phyloP scores from a whole-genome alignment of 1,140 invertebrate species.

The Papilio aristodemus region DNA sequence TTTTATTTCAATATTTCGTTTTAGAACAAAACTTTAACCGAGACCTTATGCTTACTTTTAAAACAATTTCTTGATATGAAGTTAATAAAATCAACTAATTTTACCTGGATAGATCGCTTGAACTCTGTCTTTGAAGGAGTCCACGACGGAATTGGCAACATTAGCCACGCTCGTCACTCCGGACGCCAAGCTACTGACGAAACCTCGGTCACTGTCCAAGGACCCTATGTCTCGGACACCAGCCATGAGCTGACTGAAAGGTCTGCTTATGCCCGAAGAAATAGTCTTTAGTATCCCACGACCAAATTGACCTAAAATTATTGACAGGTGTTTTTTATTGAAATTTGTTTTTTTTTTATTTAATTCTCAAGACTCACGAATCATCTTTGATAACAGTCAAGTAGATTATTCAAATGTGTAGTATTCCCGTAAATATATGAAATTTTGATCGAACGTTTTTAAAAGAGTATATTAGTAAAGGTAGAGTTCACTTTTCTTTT shows the following conservation, averaged over 20 bases:
- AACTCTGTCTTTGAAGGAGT: conserved; percentile 76
- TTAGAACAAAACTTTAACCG: too few relatives aligned
- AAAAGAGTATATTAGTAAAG: too few relatives aligned
- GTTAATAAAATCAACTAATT: background rate
- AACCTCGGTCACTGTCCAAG: conserved; percentile 74
- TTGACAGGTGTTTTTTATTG: too few relatives aligned
- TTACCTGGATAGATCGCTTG: conserved; percentile 81
- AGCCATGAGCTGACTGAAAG: conserved; percentile 73
- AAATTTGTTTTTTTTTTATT: too few relatives aligned
- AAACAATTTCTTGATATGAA: background rate
- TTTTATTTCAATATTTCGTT: too few relatives aligned
- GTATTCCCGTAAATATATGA: too few relatives aligned
- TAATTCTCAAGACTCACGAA: too few relatives aligned
- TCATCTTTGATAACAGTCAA: too few relatives aligned
- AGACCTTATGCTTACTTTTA: too few relatives aligned
- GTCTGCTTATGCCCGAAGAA: conserved; percentile 64
- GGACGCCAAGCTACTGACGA: conserved; percentile 67
- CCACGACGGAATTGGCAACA: conserved; percentile 69
- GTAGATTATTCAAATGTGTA: too few relatives aligned
- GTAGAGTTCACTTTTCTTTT: too few relatives aligned
- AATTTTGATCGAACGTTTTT: too few relatives aligned
- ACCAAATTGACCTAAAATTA: conserved; percentile 73
- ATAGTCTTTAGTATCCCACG: conserved; percentile 74
- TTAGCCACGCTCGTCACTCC: conserved; percentile 73
- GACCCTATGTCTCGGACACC: conserved; percentile 73